Base-by-base conservation (phyloP, 2,888 invertebrate genomes). In the Aricia artaxerxes region DNA sequence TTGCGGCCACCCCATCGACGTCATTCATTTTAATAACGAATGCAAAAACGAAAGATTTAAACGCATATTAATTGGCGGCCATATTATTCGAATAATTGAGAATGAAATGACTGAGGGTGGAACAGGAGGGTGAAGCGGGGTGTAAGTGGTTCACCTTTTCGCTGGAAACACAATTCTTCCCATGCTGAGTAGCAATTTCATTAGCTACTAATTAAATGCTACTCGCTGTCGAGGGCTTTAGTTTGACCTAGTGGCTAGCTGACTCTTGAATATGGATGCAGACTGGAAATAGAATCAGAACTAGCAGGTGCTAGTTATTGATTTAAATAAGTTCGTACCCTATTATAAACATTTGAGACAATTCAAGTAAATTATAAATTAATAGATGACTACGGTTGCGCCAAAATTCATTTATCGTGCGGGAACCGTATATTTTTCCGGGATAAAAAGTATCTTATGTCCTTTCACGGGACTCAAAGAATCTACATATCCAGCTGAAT, bases 71-170 rank as follows among this genome's bases (percentile, higher is more conserved):
- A 69, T 69, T 69, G 69, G 35, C 35, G 35, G 69, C 35, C 69
- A 69, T 69, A 69, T 69, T 69, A 69, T 69, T 69, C 69, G 35
- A 69, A 35, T 69, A 69, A 38, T 69, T 69, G 69, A 69, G 69
- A 38, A 69, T 69, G 35, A 38, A 69, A 69, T 69, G 69, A 57
- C 53, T 53, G 53, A 53, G 53, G 35, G 69, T 69, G 35, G 11
- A 69, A 69, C 35, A 35, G 69, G 35, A 31, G 69, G 69, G 64
- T 64, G 64, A 69, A 69, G 35, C 11, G 11, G 35, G 69, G 69
- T 35, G 11, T 4, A 69, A 69, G 5, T 64, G 4, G 64, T 38
- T 69, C 69, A 69, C 69, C 69, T 35, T 69, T 69, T 13, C 69
- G 69, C 31, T 64, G 24, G 64, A 24, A 69, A 69, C 69, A 69